Evolutionary conservation across 2,797 vertebrate species (phyloP), one percentile per base, ranked within the genome.

Genomic region (Peromyscus eremicus): DNA sequence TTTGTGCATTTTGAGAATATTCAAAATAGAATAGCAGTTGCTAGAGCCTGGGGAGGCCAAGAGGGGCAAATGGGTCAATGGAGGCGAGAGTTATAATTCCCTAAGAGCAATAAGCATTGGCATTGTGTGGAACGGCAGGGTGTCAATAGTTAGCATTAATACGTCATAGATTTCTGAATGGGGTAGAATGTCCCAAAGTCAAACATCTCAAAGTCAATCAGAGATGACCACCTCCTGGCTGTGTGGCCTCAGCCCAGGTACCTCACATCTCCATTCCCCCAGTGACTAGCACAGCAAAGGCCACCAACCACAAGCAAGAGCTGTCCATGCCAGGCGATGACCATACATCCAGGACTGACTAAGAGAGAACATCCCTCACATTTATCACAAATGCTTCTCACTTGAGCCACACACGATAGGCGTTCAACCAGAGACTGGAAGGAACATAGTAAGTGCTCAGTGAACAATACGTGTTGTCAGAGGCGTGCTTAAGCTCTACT

Each of bases 61-160:
- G 27, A 25, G 27, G 34, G 10, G 46, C 10, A 19, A 9, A 5
- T 13, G 5, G 14, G 13, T 43, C 34, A 55, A 4, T 5, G 25
- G 12, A 23, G 25, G 16, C 2, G 4, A 43, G n/a, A 85, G 52
- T 32, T 34, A 43, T 34, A 89, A 37, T 43, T 64, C 11, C 27
- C 40, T 6, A 14, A 21, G 68, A 76, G 46, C 6, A 16, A 29
- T 7, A 90, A 46, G 23, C 55, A 40, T 5, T 37, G 10, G 12
- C 0, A 4, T 10, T 17, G 32, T 46, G 10, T 21, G 29, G 49
- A 60, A 27, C 0, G 14, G 27, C 43, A 43, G 21, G 1, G 23
- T 34, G 23, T 40, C 29, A 32, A 37, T 23, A 62, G 62, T 88
- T 9, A 81, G 70, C 12, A 32, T 32, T 9, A 16, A n/a, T n/a